These are phyloP conservation scores for Papilio dardanus DNA, from an alignment of 1,140 invertebrate species.

Conservation along the genomic window DNA sequence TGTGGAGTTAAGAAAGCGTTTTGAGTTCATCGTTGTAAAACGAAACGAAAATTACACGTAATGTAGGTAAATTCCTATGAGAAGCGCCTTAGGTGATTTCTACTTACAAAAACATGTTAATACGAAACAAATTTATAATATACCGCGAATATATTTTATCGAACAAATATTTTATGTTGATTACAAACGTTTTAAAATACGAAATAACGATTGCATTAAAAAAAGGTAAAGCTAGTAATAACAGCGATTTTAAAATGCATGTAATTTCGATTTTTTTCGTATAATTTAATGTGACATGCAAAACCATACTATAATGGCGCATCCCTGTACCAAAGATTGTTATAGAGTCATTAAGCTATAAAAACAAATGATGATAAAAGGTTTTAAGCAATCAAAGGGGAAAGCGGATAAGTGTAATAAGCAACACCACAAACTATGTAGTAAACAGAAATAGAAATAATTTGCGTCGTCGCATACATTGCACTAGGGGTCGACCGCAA, in stretches of 20 bases:
- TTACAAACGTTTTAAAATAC: too few species aligned
- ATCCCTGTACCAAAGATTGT: conserved; percentile 22
- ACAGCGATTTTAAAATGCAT: background rate
- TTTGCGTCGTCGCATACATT: conserved; percentile 66
- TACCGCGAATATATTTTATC: background rate
- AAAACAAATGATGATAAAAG: conserved; percentile 55
- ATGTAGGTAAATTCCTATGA: conserved; percentile 31
- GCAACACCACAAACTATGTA: conserved; percentile 59
- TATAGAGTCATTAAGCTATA: conserved; percentile 51
- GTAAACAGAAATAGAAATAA: conserved; percentile 67
- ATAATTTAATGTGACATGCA: background rate
- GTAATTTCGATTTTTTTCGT: background rate
- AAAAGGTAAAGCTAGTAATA: background rate
- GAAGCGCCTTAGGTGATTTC: conserved; percentile 10
- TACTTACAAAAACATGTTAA: conserved; percentile 34
- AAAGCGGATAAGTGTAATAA: conserved; percentile 62
- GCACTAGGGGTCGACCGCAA: conserved; percentile 51
- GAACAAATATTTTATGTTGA: conserved; percentile 7
- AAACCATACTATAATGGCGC: background rate
- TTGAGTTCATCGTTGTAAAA: conserved; percentile 35
- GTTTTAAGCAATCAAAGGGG: conserved; percentile 55
- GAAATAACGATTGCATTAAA: background rate
- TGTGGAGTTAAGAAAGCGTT: conserved; percentile 12
- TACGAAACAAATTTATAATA: conserved; percentile 37
- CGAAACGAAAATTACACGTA: conserved; percentile 36